phyloP scores from a whole-genome alignment of 2,888 invertebrate genomes.

The Ectemnius cavifrons region DNA sequence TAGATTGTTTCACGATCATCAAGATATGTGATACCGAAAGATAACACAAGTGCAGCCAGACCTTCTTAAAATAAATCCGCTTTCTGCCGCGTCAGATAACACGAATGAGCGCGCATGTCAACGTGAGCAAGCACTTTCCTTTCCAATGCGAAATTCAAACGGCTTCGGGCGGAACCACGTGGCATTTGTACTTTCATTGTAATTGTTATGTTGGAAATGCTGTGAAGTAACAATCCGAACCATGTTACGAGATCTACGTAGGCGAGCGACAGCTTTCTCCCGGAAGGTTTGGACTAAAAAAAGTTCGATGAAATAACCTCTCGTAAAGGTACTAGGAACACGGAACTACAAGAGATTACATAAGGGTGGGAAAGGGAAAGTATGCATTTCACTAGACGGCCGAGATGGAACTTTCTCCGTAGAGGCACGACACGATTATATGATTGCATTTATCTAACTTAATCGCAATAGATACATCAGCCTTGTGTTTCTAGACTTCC shows the following conservation, averaged over 20 bases:
- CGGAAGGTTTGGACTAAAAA: constrained; percentile 41
- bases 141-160: background rate
- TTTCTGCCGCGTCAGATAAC: constrained; percentile 18
- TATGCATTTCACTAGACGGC: constrained; percentile 11
- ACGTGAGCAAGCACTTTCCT: constrained; percentile 22
- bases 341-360: constrained; percentile 26
- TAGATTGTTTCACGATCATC: too few species aligned
- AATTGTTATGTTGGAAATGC: too few species aligned
- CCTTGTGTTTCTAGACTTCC: too few species aligned
- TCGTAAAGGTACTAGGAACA: constrained; percentile 27
- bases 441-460: background rate
- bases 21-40: constrained; percentile 11
- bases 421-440: too few species aligned
- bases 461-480: background rate
- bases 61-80: constrained; percentile 23
- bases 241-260: background rate
- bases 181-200: too few species aligned
- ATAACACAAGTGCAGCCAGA: background rate
- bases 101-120: constrained; percentile 20
- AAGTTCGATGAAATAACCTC: constrained; percentile 33
- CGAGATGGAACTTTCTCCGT: constrained; percentile 10
- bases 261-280: constrained; percentile 45
- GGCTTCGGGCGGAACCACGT: too few species aligned
- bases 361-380: constrained; percentile 48
- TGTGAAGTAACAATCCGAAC: background rate